Conservation (phyloP, 2,113 vertebrate genomes). For the Alethe castanea region DNA sequence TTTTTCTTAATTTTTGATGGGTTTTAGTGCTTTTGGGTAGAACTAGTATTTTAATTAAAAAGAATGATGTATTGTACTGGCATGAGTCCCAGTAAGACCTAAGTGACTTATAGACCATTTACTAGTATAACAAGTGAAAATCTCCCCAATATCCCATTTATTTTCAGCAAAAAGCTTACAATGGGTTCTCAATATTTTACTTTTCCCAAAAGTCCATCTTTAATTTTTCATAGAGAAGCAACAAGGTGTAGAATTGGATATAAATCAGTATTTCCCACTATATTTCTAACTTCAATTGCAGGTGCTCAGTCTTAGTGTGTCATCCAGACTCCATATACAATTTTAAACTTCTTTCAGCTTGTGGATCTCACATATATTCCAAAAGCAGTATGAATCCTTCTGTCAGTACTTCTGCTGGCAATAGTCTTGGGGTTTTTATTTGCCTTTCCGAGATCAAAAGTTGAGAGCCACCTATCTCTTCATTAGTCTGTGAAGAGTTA, state of each 20-base stretch:
- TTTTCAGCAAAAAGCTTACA: constrained; percentile 52
- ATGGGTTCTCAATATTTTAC: constrained; percentile 47
- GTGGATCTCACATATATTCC: not conserved
- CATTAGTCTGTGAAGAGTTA: not conserved
- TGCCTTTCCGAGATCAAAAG: not conserved
- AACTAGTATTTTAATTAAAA: constrained; percentile 59
- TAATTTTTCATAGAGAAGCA: constrained; percentile 39
- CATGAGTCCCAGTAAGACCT: constrained; percentile 43
- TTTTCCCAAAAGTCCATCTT: constrained; percentile 28
- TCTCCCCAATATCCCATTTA: constrained; percentile 46
- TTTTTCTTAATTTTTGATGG: not conserved
- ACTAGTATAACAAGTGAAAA: constrained; percentile 44
- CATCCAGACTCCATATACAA: not conserved
- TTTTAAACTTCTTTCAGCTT: not conserved
- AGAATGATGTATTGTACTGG: constrained; percentile 49
- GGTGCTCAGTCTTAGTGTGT: not conserved
- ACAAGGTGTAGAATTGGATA: not conserved
- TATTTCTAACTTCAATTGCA: not conserved
- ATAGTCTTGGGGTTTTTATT: not conserved
- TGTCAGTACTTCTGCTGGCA: not conserved
- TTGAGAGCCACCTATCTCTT: not conserved
- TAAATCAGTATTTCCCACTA: constrained; percentile 31
- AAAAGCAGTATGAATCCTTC: constrained; percentile 13
- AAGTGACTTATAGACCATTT: constrained; percentile 60
- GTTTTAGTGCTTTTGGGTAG: constrained; percentile 42